These are phyloP conservation scores for Carterocephalus palaemon DNA, from an alignment of 2,888 invertebrate species.

Conservation along the genomic window DNA sequence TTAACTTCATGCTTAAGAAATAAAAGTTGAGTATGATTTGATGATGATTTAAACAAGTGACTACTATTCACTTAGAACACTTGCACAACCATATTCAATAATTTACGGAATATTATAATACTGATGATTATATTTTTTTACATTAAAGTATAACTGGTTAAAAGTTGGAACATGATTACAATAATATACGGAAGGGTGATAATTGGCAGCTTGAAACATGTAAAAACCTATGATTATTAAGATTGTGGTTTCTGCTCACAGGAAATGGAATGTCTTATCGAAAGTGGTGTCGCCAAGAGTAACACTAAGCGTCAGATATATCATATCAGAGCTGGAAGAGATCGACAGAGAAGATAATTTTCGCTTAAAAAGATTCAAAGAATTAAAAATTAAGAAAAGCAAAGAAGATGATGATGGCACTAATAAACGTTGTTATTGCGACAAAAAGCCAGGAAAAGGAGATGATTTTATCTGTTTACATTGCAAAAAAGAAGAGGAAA, in stretches of 20 bases:
- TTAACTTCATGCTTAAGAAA: no score
- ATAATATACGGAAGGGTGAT: conserved; percentile 34
- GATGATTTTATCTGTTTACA: conserved; percentile 23
- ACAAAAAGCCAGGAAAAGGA: conserved; percentile 11
- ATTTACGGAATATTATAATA: not conserved
- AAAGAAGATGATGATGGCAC: conserved; percentile 13
- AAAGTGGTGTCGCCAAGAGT: conserved; percentile 41
- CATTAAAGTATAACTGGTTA: not conserved
- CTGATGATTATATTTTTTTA: not conserved
- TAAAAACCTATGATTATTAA: conserved; percentile 17
- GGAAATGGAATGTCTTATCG: conserved; percentile 45
- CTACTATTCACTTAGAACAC: no score
- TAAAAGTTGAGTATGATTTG: no score
- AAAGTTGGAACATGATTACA: not conserved
- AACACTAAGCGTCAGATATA: conserved; percentile 36
- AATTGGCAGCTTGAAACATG: conserved; percentile 25
- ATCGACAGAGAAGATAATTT: conserved; percentile 43
- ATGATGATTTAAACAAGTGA: no score
- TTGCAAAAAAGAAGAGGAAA: conserved; percentile 9
- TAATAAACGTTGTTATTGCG: conserved; percentile 5
- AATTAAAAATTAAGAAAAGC: conserved; percentile 33
- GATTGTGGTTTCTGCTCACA: conserved; percentile 38
- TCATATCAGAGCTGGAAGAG: conserved; percentile 40
- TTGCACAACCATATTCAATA: not conserved
- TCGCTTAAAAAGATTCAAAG: conserved; percentile 44